phyloP scores from a whole-genome alignment of 2,113 vertebrate species.

The Elanoides forficatus region DNA sequence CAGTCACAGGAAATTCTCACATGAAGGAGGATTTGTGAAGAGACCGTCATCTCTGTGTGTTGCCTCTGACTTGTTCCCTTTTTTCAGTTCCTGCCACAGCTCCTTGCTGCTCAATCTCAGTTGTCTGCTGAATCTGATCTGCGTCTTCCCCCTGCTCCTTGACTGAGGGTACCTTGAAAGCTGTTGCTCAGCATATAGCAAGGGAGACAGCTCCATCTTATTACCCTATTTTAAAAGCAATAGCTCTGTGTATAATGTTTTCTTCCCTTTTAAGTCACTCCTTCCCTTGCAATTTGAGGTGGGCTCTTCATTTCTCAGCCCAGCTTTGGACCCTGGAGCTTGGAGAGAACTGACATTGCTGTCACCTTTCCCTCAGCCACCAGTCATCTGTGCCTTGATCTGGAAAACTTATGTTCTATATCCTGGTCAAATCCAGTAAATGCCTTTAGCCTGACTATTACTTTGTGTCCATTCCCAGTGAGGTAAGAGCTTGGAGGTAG shows the following conservation, averaged over 20 bases:
- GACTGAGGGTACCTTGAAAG: neutral
- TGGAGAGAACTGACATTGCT: neutral
- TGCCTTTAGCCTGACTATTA: neutral
- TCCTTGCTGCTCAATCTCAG: slow-evolving; percentile 30
- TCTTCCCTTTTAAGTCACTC: neutral
- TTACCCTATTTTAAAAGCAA: neutral
- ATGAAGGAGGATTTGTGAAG: slow-evolving; percentile 53
- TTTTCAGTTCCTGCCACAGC: slow-evolving; percentile 21
- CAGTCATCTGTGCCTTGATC: neutral
- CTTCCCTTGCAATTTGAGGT: neutral
- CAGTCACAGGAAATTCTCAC: slow-evolving; percentile 38
- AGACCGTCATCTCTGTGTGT: neutral
- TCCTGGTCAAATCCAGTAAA: neutral
- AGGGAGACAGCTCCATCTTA: neutral
- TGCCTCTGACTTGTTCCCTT: neutral
- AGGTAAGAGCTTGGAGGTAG: neutral
- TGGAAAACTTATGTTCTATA: neutral
- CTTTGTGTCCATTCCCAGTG: fast-evolving
- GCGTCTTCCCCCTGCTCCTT: neutral
- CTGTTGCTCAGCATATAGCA: neutral
- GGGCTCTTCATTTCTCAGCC: neutral
- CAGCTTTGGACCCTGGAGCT: neutral
- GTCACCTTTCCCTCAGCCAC: neutral
- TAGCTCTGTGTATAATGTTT: neutral
- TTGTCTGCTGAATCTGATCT: neutral